These are phyloP conservation scores for Nycticorax nycticorax DNA, from an alignment of 2,113 vertebrate genomes.

Conservation along the genomic window DNA sequence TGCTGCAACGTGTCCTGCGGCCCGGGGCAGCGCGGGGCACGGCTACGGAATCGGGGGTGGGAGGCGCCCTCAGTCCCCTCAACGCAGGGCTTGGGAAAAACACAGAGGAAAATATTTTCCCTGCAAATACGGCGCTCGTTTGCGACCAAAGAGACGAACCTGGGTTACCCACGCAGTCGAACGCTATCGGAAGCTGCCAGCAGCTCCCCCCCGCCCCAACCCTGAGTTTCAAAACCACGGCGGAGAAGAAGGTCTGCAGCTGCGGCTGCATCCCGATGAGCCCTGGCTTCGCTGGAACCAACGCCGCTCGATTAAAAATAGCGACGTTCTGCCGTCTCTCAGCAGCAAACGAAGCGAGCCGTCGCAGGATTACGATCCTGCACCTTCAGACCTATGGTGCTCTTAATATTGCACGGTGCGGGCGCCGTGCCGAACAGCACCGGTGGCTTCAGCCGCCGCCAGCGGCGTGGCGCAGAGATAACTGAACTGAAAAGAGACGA, in stretches of 20 bases:
- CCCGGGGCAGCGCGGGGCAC: not conserved
- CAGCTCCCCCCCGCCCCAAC: not conserved
- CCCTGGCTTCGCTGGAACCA: slow-evolving; percentile 32
- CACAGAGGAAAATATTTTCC: not conserved
- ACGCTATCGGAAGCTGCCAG: not conserved
- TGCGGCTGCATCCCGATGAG: not conserved
- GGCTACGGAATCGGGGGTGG: not conserved
- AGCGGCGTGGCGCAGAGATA: slow-evolving; percentile 47
- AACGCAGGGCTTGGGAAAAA: not conserved
- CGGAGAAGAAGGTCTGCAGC: not conserved
- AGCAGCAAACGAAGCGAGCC: slow-evolving; percentile 43
- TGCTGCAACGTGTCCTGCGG: fast-evolving
- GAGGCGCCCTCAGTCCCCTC: not conserved
- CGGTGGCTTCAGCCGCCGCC: slow-evolving; percentile 38
- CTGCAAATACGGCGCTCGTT: not conserved
- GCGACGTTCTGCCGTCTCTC: slow-evolving; percentile 58
- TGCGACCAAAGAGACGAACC: not conserved
- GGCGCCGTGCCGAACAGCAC: slow-evolving; percentile 9
- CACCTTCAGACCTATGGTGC: slow-evolving; percentile 56
- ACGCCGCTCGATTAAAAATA: slow-evolving; percentile 66
- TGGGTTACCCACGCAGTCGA: not conserved
- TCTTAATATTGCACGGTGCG: slow-evolving; percentile 47
- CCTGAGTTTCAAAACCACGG: not conserved
- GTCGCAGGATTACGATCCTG: slow-evolving; percentile 45
- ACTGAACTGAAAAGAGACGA: slow-evolving; percentile 47